Conservation (phyloP, 92 coral and sea anemone species). For the Epizoanthus illoricatus region DNA sequence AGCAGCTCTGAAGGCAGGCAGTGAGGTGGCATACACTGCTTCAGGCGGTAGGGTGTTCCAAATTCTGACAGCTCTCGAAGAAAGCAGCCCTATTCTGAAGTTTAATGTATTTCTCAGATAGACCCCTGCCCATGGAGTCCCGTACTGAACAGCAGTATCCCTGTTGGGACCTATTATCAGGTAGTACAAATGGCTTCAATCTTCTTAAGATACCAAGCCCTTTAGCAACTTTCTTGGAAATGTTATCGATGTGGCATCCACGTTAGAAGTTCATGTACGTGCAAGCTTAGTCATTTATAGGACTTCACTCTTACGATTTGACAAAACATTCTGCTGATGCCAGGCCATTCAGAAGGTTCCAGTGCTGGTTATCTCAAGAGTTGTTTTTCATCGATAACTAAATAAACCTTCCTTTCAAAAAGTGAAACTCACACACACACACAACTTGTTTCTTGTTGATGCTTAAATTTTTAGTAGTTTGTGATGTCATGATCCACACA, state of each 20-base stretch:
- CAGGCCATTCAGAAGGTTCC: background rate
- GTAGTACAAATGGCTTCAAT: conserved; percentile 20
- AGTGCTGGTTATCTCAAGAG: too few species aligned
- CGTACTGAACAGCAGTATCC: conserved; percentile 33
- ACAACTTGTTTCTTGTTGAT: too few species aligned
- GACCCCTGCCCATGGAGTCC: conserved; percentile 24
- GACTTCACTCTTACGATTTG: conserved; percentile 31
- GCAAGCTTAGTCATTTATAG: conserved; percentile 25
- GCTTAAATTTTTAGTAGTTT: too few species aligned
- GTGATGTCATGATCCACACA: too few species aligned
- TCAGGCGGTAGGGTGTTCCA: too few species aligned
- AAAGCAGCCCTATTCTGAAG: conserved; percentile 39
- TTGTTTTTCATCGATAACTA: too few species aligned
- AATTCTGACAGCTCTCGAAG: too few species aligned
- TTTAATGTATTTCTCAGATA: conserved; percentile 3
- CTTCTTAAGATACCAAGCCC: conserved; percentile 42
- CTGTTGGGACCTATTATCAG: conserved; percentile 12
- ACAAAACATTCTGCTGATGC: background rate
- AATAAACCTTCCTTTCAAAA: too few species aligned
- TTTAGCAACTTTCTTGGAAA: conserved; percentile 38
- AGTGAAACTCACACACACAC: too few species aligned
- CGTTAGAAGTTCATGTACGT: conserved; percentile 38
- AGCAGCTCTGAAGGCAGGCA: too few species aligned
- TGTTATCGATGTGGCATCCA: conserved; percentile 33
- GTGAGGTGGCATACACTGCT: too few species aligned